Percentiles rank a stretch among this genome's conserved stretches.
Evolutionary conservation across 2,113 vertebrate species (phyloP).

Genomic region (Thymallus thymallus): DNA sequence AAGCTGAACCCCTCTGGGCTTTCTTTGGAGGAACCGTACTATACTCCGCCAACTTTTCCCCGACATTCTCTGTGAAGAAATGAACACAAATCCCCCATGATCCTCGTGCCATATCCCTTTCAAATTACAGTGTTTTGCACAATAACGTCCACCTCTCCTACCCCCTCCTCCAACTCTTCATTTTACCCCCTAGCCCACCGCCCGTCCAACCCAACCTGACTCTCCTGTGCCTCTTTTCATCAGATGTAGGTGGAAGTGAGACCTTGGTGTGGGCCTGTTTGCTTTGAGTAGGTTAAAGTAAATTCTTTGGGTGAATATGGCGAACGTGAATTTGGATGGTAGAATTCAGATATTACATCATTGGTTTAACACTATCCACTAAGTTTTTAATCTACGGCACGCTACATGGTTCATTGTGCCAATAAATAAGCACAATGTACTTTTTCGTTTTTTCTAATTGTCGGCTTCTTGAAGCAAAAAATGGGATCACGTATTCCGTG

Average conservation of each 20-base stretch:
- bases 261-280: slow-evolving; percentile 30
- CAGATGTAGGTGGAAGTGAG: slow-evolving; percentile 24
- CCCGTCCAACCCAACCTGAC: slow-evolving; percentile 5
- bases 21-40: neutral
- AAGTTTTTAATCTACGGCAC: too few species aligned
- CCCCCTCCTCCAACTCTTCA: neutral
- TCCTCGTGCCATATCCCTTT: slow-evolving; percentile 42
- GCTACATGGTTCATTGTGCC: too few species aligned
- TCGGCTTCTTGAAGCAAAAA: too few species aligned
- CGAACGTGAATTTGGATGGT: too few species aligned
- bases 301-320: slow-evolving; percentile 17
- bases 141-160: slow-evolving; percentile 7
- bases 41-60: slow-evolving; percentile 48
- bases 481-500: too few species aligned
- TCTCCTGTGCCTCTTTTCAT: slow-evolving; percentile 40
- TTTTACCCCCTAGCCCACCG: neutral
- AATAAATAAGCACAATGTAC: too few species aligned
- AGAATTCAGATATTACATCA: too few species aligned
- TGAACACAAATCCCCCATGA: slow-evolving; percentile 53
- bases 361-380: too few species aligned
- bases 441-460: too few species aligned
- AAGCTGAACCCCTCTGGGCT: slow-evolving; percentile 14
- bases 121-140: slow-evolving; percentile 25
- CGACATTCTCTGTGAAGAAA: slow-evolving; percentile 49
- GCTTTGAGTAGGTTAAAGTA: slow-evolving; percentile 7